Evolutionary conservation across 2,888 invertebrate species (phyloP), one percentile per base, ranked within the genome.

Genomic region (Calliphora vomitoria): DNA sequence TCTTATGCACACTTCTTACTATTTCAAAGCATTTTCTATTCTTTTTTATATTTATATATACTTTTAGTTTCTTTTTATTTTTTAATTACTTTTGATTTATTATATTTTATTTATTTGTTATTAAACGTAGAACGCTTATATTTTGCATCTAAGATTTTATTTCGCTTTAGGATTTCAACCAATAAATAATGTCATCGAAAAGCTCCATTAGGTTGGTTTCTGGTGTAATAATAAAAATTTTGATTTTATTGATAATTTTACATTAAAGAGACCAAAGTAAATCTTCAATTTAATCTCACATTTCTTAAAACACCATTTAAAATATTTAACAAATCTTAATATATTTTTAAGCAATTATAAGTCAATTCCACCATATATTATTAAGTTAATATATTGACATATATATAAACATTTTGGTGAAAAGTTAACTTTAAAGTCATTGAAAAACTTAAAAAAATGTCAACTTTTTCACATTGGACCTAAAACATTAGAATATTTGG

Each of bases 91-190:
- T 35, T n/a, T 62, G 5, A 1, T 35, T n/a, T 35, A 62, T n/a
- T 64, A 64, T 64, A n/a, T 64, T 64, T 18, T n/a, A 38, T 15
- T 35, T 41, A 64, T 31, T 64, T 8, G 10, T 18, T 10, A 66
- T 66, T 20, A 18, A 66, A 15, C 15, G 8, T 10, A n/a, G 35
- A 4, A 15, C 10, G 11, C 38, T 66, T 66, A 44, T 20, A 18
- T 11, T 66, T 55, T 20, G 8, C 0, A 44, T 15, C 13, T 15
- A 60, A 15, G 31, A 31, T 60, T 15, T 25, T 60, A 66, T 18
- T 66, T 66, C 13, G 20, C 18, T 4, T 25, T 18, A 64, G 3
- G 8, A 3, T 11, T 11, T 15, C 35, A 31, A 13, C 35, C 31
- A 15, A 6, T 31, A 31, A 31, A 60, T 60, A 66, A 2, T 66